These are phyloP conservation scores for Melopsittacus undulatus DNA, from an alignment of 2,797 vertebrate genomes.

Conservation along the genomic window DNA sequence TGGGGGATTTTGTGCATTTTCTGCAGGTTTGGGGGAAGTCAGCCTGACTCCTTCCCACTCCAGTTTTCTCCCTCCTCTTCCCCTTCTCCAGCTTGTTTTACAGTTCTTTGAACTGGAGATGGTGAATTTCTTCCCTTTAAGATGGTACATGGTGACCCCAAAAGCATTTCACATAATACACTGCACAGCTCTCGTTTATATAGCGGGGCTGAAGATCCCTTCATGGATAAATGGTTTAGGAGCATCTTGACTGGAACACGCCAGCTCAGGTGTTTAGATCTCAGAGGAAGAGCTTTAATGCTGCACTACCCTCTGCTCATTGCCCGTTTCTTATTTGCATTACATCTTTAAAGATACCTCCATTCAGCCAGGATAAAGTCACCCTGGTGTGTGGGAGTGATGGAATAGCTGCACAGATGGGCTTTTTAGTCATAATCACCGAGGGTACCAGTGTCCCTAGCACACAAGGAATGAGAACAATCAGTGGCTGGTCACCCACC, in stretches of 20 bases:
- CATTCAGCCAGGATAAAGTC: background rate
- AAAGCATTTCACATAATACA: background rate
- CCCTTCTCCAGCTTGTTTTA: background rate
- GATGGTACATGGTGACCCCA: background rate
- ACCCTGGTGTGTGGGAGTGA: conserved; percentile 36
- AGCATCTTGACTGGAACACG: background rate
- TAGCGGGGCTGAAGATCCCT: background rate
- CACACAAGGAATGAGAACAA: background rate
- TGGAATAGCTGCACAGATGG: conserved; percentile 48
- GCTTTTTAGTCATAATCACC: background rate
- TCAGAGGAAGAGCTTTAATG: conserved; percentile 5
- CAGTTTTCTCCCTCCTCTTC: background rate
- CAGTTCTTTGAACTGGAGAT: background rate
- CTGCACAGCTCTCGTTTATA: background rate
- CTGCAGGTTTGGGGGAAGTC: conserved; percentile 35
- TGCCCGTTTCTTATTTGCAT: conserved; percentile 1
- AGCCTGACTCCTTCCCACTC: conserved; percentile 16
- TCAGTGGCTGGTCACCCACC: background rate
- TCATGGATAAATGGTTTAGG: background rate
- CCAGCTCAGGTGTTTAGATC: background rate
- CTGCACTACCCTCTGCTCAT: background rate
- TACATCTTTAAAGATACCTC: conserved; percentile 19
- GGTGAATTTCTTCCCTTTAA: background rate
- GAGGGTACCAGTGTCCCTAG: background rate
- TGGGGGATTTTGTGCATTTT: conserved; percentile 56